Base-by-base conservation (phyloP, 2,888 invertebrate species). In the Laothoe populi region DNA sequence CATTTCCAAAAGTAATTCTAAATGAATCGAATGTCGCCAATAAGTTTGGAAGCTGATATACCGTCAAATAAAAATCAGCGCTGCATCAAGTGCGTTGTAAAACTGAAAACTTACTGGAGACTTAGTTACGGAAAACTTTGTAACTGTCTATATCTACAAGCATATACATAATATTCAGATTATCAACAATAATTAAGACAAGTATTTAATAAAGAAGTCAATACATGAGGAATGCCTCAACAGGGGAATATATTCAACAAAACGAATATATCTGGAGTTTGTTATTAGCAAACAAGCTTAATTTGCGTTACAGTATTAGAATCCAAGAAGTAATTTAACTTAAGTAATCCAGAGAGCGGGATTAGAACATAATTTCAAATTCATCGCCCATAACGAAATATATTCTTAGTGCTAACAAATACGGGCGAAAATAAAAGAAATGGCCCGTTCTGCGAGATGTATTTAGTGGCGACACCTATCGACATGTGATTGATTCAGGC, bases 401-500 rank as follows among this genome's bases (percentile, higher is more conserved):
- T 40, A 35, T 23, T 19, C 4, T 8, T 19, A 58, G 13, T 31
- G n/a, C 13, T 16, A 40, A 60, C 40, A 60, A 60, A 60, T 49
- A 24, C 38, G 24, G 19, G 35, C 35, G 24, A 49, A 61, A 61
- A 10, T 35, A 35, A 31, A 61, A 35, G 35, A 7, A 57, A 26
- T 57, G 16, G 31, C 26, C 21, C 45, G 31, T 42, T 21, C 58
- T 5, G 24, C 24, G 45, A 60, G 46, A 60, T 63, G 60, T 63
- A 60, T 63, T 57, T 60, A 63, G 57, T 46, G 63, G 63, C 60
- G 63, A 63, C 63, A 63, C 45, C n/a, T 63, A 63, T 63, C 63
- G 63, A 60, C 63, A 38, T 60, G 63, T 63, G 60, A 63, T 63
- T 63, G 63, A 63, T 63, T 60, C 63, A 57, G 60, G 63, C 53